Evolutionary conservation across 2,888 invertebrate species (phyloP).

Genomic region (Sacculina carcini): DNA sequence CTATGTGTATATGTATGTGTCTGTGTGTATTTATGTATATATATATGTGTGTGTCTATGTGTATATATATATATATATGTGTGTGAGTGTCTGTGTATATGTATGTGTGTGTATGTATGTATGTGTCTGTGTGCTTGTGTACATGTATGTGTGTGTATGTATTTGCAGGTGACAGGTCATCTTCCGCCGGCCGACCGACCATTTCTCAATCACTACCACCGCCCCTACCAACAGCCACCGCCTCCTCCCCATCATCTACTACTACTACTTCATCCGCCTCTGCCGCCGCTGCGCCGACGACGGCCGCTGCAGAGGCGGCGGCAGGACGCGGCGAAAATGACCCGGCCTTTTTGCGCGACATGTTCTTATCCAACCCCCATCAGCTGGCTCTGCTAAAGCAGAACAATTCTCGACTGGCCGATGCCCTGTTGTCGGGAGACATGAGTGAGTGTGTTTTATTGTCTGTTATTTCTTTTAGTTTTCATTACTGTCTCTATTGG

Average conservation of each 20-base stretch:
- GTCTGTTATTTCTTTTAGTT: not conserved
- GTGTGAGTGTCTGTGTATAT: not conserved
- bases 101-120: not conserved
- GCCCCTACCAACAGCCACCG: not conserved
- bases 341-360: conserved; percentile 54
- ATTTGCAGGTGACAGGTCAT: no score
- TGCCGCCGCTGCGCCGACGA: conserved; percentile 36
- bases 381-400: conserved; percentile 69
- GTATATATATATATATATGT: not conserved
- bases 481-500: not conserved
- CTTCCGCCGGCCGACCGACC: not conserved
- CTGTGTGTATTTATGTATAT: no score
- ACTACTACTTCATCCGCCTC: no score
- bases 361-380: conserved; percentile 68
- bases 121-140: no score
- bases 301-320: not conserved
- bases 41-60: no score
- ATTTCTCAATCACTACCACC: not conserved
- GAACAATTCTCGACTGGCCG: conserved; percentile 73
- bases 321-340: conserved; percentile 34
- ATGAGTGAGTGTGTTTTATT: conserved; percentile 24
- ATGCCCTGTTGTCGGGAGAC: conserved; percentile 61
- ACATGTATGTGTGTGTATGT: not conserved
- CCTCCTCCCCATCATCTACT: no score
- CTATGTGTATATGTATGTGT: no score